phyloP scores from a whole-genome alignment of 2,888 invertebrate species.

The Formica aserva region DNA sequence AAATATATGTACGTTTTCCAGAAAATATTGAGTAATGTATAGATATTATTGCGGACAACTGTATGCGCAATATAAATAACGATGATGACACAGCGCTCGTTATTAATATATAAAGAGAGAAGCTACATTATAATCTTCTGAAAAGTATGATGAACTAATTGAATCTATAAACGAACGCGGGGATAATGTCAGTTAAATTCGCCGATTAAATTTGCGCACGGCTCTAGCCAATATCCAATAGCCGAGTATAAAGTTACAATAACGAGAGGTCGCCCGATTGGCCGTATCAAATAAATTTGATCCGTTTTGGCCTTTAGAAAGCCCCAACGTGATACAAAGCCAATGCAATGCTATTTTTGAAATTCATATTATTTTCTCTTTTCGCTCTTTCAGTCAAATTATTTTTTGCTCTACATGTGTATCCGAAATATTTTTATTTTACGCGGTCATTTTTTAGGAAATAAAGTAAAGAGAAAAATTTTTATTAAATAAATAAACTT shows the following conservation, averaged over 20 bases:
- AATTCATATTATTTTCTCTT: neutral
- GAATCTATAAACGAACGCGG: neutral
- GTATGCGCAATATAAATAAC: neutral
- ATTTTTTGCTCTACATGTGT: neutral
- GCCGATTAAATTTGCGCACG: conserved; percentile 23
- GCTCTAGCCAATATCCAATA: conserved; percentile 14
- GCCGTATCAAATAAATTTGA: conserved; percentile 35
- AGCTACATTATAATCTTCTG: neutral
- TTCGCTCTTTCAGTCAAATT: neutral
- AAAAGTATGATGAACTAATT: conserved; percentile 18
- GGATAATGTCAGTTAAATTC: conserved; percentile 17
- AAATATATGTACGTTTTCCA: neutral
- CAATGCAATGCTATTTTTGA: conserved; percentile 18
- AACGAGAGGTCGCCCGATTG: conserved; percentile 34
- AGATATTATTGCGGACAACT: neutral
- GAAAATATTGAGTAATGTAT: neutral
- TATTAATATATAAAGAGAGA: neutral
- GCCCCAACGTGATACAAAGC: neutral
- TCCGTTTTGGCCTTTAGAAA: neutral
- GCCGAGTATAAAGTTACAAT: conserved; percentile 31
- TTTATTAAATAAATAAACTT: neutral
- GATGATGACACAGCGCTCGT: neutral
- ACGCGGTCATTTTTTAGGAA: neutral
- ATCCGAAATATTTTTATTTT: neutral
- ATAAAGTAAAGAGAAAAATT: neutral